Base-by-base conservation (phyloP, 2,888 invertebrate species). In the Microctonus hyperodae region DNA sequence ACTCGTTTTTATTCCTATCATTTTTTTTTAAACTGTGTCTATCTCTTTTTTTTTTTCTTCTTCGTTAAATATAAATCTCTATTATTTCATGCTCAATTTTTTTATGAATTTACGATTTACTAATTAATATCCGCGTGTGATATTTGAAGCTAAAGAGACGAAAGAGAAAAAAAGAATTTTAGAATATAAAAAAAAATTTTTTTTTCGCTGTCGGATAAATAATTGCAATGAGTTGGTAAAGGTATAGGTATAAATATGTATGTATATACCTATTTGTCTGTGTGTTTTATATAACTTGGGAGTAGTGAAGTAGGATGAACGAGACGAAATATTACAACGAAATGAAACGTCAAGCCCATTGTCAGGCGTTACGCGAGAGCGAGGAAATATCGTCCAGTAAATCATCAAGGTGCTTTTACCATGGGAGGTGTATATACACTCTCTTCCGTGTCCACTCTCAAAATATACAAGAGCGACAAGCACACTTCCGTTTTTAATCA, bases 321-420 rank as follows among this genome's bases (percentile, higher is more conserved):
- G 25, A 65, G 22, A 57, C 69, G 65, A 67, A 69, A 66, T 74
- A 76, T 79, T 80, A 79, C 77, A 75, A 79, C 78, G 81, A 82
- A 83, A 81, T 81, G 81, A 83, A 83, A 81, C 81, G 83, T 80
- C 83, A 78, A 79, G 74, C 75, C 82, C 80, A 83, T 83, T 83
- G 83, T 83, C 82, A 79, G 77, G 74, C 73, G 72, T 72, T 50
- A 64, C 9, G 33, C 57, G 57, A 33, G 78, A 81, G 76, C 74
- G 79, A 76, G 79, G 82, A 83, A 82, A 83, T 83, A 82, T 83
- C 82, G 82, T 80, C 77, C 77, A 73, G 72, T 74, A 75, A 75
- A 75, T 75, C 74, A 28, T n/a, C n/a, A 74, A 70, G 67, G 71
- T 72, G 68, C 64, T 51, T 68, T 66, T 48, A 57, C 60, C 51